Conservation (phyloP, 2,113 vertebrate genomes). For the Hemibagrus wyckioides region DNA sequence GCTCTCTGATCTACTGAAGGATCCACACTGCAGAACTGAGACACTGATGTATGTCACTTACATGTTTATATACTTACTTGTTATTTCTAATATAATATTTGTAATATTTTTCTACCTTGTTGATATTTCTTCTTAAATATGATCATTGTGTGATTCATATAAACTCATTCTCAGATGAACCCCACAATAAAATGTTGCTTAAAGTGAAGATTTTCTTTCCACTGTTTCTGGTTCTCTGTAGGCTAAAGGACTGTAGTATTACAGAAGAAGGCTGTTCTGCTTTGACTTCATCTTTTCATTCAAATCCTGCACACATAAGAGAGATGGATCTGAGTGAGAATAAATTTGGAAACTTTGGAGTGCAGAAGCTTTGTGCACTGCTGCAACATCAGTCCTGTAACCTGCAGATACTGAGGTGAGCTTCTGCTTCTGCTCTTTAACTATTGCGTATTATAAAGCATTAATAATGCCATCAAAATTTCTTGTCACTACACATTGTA, state of each 20-base stretch:
- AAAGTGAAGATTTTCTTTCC: not conserved
- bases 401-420: too few species aligned
- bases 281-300: not conserved
- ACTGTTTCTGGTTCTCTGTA: not conserved
- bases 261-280: not conserved
- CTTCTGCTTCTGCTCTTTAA: too few species aligned
- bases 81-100: too few species aligned
- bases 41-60: not conserved
- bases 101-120: too few species aligned
- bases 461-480: too few species aligned
- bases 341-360: not conserved
- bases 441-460: too few species aligned
- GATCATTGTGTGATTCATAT: too few species aligned
- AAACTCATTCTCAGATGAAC: too few species aligned
- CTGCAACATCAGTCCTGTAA: too few species aligned
- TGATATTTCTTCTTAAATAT: not conserved
- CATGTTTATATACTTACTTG: not conserved
- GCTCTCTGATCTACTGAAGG: too few species aligned
- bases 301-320: not conserved
- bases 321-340: slow-evolving; percentile 10
- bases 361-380: not conserved
- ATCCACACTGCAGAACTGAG: not conserved
- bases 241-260: not conserved
- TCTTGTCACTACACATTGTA: too few species aligned
- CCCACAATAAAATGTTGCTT: too few species aligned